Conservation (phyloP, 1,140 invertebrate genomes). For the Neodiprion fabricii region DNA sequence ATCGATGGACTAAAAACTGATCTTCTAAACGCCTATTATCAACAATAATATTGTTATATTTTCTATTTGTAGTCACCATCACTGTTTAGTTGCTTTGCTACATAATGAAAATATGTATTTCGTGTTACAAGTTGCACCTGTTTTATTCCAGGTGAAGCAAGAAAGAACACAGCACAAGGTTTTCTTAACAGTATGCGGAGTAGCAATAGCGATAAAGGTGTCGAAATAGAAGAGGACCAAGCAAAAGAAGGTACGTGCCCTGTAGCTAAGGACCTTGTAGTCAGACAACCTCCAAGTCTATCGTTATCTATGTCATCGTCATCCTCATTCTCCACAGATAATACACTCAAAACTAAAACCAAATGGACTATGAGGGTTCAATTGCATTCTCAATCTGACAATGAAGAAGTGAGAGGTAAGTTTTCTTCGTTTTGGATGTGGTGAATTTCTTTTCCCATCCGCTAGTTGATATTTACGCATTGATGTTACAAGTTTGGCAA, state of each 20-base stretch:
- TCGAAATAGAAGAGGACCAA: conserved; percentile 26
- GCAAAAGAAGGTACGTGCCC: conserved; percentile 32
- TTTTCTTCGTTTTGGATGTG: no score
- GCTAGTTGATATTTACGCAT: no score
- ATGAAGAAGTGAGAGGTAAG: conserved; percentile 27
- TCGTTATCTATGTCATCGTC: background rate
- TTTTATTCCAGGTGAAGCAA: no score
- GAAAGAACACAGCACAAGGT: no score
- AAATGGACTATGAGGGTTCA: conserved; percentile 50
- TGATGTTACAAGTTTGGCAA: background rate
- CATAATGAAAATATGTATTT: no score
- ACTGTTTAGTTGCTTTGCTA: no score
- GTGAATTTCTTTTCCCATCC: no score
- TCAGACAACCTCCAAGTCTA: conserved; percentile 19
- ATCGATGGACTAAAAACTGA: no score
- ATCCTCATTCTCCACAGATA: conserved; percentile 5
- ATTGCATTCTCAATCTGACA: conserved; percentile 35
- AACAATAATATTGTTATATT: no score
- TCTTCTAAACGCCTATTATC: no score
- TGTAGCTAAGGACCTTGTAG: background rate
- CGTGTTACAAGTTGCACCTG: no score
- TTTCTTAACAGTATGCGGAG: background rate
- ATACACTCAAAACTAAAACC: conserved; percentile 31
- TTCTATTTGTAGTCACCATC: no score
- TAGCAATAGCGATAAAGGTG: background rate